Conservation (phyloP, 2,888 invertebrate species). For the Pollenia amentaria region DNA sequence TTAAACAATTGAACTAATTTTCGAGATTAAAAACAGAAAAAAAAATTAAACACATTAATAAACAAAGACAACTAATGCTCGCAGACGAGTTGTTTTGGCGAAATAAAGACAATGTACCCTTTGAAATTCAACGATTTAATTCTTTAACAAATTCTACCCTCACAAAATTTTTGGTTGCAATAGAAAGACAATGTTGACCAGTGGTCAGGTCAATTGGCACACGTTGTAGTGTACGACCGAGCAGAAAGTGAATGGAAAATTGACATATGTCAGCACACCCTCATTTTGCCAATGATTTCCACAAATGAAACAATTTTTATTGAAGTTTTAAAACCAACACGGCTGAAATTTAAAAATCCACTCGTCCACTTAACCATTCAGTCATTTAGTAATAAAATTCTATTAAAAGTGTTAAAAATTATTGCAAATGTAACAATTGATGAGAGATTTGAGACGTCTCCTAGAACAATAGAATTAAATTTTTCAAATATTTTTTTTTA, state of each 20-base stretch:
- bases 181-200: slow-evolving; percentile 75
- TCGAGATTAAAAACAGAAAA: slow-evolving; percentile 78
- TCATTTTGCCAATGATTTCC: slow-evolving; percentile 62
- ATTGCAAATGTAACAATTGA: slow-evolving; percentile 57
- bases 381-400: slow-evolving; percentile 6
- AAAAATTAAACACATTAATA: slow-evolving; percentile 79
- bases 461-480: slow-evolving; percentile 75
- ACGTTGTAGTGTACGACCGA: slow-evolving; percentile 56
- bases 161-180: slow-evolving; percentile 41
- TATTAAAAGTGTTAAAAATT: slow-evolving; percentile 67
- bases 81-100: slow-evolving; percentile 10
- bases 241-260: slow-evolving; percentile 64
- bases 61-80: slow-evolving; percentile 51
- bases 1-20: slow-evolving; percentile 83
- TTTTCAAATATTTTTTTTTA: slow-evolving; percentile 76
- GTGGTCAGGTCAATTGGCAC: slow-evolving; percentile 75
- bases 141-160: slow-evolving; percentile 59
- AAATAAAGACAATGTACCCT: slow-evolving; percentile 68
- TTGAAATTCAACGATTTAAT: slow-evolving; percentile 64
- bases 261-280: slow-evolving; percentile 75
- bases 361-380: neutral
- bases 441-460: slow-evolving; percentile 18
- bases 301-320: slow-evolving; percentile 66
- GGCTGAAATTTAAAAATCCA: neutral
- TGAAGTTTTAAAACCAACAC: slow-evolving; percentile 53